phyloP scores from a whole-genome alignment of 2,888 invertebrate genomes.

The Lutraria lutraria region DNA sequence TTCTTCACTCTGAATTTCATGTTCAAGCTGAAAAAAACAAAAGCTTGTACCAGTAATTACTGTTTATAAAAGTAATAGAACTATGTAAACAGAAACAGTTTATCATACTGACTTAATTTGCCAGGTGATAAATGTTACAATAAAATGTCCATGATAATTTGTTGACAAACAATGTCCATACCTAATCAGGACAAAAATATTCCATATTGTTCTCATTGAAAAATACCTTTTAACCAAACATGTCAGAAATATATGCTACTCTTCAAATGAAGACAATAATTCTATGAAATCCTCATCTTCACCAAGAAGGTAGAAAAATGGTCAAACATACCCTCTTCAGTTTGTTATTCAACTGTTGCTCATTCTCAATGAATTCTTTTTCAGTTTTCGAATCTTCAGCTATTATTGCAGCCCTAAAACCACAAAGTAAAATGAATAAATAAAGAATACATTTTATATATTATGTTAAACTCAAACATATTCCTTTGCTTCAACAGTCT shows the following conservation, averaged over 20 bases:
- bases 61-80: no score
- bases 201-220: no score
- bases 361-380: slow-evolving; percentile 76
- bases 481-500: no score
- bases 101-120: no score
- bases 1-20: slow-evolving; percentile 72
- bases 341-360: slow-evolving; percentile 73
- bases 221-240: background rate
- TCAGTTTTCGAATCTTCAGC: slow-evolving; percentile 72
- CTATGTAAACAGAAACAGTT: no score
- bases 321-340: slow-evolving; percentile 72
- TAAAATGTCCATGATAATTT: no score
- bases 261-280: background rate
- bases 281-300: background rate
- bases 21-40: slow-evolving; percentile 71
- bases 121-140: no score
- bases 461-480: no score
- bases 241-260: background rate
- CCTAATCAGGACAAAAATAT: no score
- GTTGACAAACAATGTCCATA: no score
- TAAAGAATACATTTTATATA: no score
- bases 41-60: no score
- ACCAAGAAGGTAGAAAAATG: background rate
- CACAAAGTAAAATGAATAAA: background rate
- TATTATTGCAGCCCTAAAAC: slow-evolving; percentile 67